Percentiles rank a stretch among this genome's conserved stretches.
phyloP scores from a whole-genome alignment of 2,113 vertebrate species.

The Paralichthys olivaceus region DNA sequence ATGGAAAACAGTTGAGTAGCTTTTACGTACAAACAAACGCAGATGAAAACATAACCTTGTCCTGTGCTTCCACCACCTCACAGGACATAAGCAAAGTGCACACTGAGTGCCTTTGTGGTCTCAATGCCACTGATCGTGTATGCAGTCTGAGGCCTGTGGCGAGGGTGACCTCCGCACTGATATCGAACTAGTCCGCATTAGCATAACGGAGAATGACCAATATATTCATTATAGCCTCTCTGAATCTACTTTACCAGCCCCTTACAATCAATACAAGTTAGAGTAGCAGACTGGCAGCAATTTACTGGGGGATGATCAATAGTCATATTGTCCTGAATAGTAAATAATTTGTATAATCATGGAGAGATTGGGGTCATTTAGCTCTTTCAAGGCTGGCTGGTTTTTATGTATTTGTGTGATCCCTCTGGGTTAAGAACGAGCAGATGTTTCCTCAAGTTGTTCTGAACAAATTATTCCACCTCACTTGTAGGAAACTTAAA shows the following conservation, averaged over 20 bases:
- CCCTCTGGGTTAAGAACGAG: slow-evolving; percentile 1
- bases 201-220: slow-evolving; percentile 68
- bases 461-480: background rate
- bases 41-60: too few species aligned
- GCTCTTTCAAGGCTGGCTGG: slow-evolving; percentile 28
- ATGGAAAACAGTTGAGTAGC: too few species aligned
- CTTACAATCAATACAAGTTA: slow-evolving; percentile 71
- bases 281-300: slow-evolving; percentile 62
- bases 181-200: slow-evolving; percentile 69
- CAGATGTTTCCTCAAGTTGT: slow-evolving; percentile 5
- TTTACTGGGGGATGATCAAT: slow-evolving; percentile 70
- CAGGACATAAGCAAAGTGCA: slow-evolving; percentile 5
- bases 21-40: too few species aligned
- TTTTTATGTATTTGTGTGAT: slow-evolving; percentile 13
- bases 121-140: slow-evolving; percentile 44
- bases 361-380: slow-evolving; percentile 46
- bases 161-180: slow-evolving; percentile 66
- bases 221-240: slow-evolving; percentile 72
- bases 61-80: too few species aligned
- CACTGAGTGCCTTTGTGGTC: slow-evolving; percentile 18
- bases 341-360: slow-evolving; percentile 72
- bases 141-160: slow-evolving; percentile 35
- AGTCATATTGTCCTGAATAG: slow-evolving; percentile 67
- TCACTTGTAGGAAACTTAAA: background rate
- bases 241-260: slow-evolving; percentile 70